Percentiles rank a stretch among this genome's conserved stretches.
Evolutionary conservation across 2,797 vertebrate genomes (phyloP).

Genomic region (Malurus splendens): DNA sequence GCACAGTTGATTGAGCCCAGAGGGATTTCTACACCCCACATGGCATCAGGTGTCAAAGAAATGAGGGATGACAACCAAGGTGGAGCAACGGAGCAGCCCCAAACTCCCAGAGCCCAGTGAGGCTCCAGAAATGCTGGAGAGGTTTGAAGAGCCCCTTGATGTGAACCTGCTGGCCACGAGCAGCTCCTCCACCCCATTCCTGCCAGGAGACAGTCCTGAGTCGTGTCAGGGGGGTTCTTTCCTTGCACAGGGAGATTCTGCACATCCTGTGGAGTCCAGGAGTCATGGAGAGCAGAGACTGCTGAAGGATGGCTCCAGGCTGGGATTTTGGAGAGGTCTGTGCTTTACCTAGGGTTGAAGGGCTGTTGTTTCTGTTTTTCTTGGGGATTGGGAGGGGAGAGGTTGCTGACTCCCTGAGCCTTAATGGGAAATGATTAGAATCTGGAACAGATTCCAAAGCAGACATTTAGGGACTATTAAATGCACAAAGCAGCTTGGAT

Average conservation of each 20-base stretch:
- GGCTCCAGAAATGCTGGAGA: not conserved
- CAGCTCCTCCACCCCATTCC: not conserved
- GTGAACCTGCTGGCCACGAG: not conserved
- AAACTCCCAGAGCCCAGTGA: not conserved
- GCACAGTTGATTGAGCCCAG: not conserved
- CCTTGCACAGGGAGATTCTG: not conserved
- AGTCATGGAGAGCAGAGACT: fast-evolving
- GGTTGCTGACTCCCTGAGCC: not conserved
- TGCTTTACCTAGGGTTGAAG: not conserved
- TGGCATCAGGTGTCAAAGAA: constrained; percentile 9
- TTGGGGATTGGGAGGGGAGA: not conserved
- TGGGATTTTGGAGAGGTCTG: not conserved
- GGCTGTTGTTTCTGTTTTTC: not conserved
- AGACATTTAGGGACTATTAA: not conserved
- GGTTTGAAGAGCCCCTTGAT: not conserved
- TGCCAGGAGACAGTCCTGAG: not conserved
- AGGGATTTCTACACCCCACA: not conserved
- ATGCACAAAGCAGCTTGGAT: not conserved
- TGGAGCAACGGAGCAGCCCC: not conserved
- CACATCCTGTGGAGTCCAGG: not conserved
- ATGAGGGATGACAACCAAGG: not conserved
- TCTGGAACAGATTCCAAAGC: not conserved
- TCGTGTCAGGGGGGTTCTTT: not conserved
- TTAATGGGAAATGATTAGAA: not conserved
- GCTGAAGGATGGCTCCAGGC: not conserved